phyloP scores from a whole-genome alignment of 2,113 vertebrate species.

The Aegithalos caudatus region DNA sequence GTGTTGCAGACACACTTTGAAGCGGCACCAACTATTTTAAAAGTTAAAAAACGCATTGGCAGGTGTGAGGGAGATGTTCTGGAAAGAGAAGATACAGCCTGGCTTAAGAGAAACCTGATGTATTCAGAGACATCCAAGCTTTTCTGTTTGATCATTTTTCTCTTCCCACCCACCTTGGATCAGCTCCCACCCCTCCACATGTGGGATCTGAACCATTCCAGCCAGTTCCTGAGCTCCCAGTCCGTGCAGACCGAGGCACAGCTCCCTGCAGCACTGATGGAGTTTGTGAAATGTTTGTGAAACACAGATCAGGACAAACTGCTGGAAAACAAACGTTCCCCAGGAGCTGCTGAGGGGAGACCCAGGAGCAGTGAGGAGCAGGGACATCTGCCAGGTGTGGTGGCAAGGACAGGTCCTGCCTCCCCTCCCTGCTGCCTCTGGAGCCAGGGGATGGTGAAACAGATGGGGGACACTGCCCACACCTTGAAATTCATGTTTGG shows the following conservation, averaged over 20 bases:
- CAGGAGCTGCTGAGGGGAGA: background rate
- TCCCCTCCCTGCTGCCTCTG: background rate
- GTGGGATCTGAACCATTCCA: background rate
- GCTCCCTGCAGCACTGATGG: background rate
- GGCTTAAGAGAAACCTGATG: background rate
- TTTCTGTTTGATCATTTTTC: background rate
- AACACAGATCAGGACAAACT: background rate
- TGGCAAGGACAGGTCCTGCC: background rate
- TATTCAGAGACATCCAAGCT: background rate
- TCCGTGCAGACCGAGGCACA: background rate
- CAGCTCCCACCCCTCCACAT: background rate
- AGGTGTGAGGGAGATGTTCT: background rate
- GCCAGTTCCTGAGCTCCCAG: background rate
- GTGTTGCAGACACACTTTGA: background rate
- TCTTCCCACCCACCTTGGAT: background rate
- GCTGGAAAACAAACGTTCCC: background rate
- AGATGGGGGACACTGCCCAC: background rate
- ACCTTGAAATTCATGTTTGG: background rate
- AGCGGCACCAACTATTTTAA: background rate
- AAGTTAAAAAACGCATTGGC: background rate
- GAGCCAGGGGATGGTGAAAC: background rate
- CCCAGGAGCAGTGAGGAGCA: accelerated
- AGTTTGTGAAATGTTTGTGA: background rate
- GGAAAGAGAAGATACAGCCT: background rate
- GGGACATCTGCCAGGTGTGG: accelerated